Evolutionary conservation across 2,888 invertebrate genomes (phyloP).

Genomic region (Eristalis intricaria): DNA sequence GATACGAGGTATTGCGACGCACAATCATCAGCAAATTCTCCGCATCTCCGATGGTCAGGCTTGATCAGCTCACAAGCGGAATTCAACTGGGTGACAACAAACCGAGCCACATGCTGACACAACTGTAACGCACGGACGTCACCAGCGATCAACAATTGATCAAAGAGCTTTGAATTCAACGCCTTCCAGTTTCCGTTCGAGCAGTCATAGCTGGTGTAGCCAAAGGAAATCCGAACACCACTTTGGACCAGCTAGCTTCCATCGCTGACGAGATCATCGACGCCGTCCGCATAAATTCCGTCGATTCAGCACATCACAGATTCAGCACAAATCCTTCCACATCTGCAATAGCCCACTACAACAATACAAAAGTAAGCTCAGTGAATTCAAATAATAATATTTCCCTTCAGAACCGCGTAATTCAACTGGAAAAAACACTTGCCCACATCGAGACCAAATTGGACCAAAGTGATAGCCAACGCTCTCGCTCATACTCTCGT

Average conservation of each 20-base stretch:
- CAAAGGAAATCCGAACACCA: conserved; percentile 26
- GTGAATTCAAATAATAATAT: too few species aligned
- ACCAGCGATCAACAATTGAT: conserved; percentile 32
- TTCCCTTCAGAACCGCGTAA: background rate
- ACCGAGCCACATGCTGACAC: conserved; percentile 32
- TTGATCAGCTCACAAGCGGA: conserved; percentile 35
- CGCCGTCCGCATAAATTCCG: too few species aligned
- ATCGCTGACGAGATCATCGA: too few species aligned
- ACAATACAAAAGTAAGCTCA: too few species aligned
- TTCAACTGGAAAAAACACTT: too few species aligned
- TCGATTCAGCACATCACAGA: background rate
- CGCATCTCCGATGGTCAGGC: conserved; percentile 20
- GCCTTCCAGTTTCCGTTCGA: conserved; percentile 27
- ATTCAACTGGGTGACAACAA: conserved; percentile 47
- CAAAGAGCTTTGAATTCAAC: conserved; percentile 41
- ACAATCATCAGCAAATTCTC: conserved; percentile 9
- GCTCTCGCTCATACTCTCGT: background rate
- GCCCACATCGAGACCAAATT: background rate
- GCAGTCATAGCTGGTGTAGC: conserved; percentile 41
- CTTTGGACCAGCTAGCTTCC: conserved; percentile 10
- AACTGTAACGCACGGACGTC: conserved; percentile 27
- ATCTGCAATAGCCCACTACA: background rate
- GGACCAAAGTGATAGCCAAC: background rate
- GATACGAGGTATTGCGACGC: conserved; percentile 26
- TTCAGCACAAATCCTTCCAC: background rate